Conservation (phyloP, 2,113 vertebrate genomes). For the Gymnorhina tibicen region DNA sequence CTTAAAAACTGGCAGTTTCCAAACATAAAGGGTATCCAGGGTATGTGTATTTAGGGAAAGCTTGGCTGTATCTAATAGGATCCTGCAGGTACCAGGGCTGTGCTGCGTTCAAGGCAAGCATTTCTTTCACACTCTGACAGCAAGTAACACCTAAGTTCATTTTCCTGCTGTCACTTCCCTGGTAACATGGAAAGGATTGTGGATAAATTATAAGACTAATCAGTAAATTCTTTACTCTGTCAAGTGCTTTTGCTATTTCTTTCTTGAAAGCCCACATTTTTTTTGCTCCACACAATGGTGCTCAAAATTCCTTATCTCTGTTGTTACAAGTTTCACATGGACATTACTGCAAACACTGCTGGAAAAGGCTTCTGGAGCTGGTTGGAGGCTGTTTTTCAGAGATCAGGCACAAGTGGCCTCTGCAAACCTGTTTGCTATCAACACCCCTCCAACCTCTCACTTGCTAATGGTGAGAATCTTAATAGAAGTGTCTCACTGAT, state of each 20-base stretch:
- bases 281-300: not conserved
- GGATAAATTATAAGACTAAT: not conserved
- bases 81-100: not conserved
- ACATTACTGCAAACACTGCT: not conserved
- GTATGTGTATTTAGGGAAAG: not conserved
- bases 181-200: not conserved
- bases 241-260: not conserved
- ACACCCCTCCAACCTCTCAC: not conserved
- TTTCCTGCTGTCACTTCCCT: not conserved
- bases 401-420: not conserved
- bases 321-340: accelerated
- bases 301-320: not conserved
- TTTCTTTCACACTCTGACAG: not conserved
- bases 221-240: not conserved
- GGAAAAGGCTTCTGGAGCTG: not conserved
- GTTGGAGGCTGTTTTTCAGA: not conserved
- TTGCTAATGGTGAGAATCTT: not conserved
- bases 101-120: not conserved
- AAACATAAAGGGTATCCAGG: not conserved
- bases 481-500: not conserved
- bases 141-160: not conserved
- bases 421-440: not conserved
- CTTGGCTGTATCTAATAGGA: not conserved
- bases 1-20: not conserved
- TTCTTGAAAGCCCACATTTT: not conserved